Evolutionary conservation across 2,797 vertebrate genomes (phyloP).

Genomic region (Sebastes diaconus): DNA sequence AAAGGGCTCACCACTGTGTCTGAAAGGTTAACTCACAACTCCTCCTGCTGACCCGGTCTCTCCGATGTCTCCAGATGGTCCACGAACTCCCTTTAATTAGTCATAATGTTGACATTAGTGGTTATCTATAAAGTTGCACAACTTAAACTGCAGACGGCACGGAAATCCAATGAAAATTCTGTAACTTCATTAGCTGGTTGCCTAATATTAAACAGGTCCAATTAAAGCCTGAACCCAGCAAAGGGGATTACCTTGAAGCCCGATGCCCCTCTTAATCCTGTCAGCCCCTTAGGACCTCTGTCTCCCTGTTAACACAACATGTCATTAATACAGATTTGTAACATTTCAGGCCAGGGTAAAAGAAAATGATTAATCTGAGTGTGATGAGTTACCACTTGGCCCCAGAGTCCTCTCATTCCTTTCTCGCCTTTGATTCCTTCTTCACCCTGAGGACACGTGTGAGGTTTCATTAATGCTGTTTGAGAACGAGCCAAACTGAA

Average conservation of each 20-base stretch:
- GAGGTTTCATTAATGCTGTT: constrained; percentile 44
- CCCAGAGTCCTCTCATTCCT: constrained; percentile 76
- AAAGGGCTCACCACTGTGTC: constrained; percentile 12
- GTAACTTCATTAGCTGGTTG: constrained; percentile 17
- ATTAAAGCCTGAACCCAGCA: constrained; percentile 3
- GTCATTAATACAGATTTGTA: constrained; percentile 35
- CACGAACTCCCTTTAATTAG: constrained; percentile 79
- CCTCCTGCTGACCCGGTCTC: constrained; percentile 70
- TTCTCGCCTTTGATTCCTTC: constrained; percentile 81
- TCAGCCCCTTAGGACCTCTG: constrained; percentile 82
- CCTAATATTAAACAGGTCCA: constrained; percentile 16
- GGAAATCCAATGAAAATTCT: constrained; percentile 29
- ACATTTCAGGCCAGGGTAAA: background rate
- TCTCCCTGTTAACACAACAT: constrained; percentile 72
- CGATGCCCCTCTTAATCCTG: constrained; percentile 81
- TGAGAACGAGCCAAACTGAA: constrained; percentile 16
- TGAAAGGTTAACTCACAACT: constrained; percentile 69
- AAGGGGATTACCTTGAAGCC: constrained; percentile 82
- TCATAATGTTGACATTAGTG: constrained; percentile 43
- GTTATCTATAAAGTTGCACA: constrained; percentile 34
- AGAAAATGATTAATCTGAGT: constrained; percentile 8
- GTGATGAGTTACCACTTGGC: constrained; percentile 73
- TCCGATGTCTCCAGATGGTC: constrained; percentile 76
- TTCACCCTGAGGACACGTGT: constrained; percentile 69
- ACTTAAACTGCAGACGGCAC: constrained; percentile 10